Percentiles rank a stretch among this genome's conserved stretches.
Conservation (phyloP, 2,113 vertebrate genomes). For the Promerops cafer region DNA sequence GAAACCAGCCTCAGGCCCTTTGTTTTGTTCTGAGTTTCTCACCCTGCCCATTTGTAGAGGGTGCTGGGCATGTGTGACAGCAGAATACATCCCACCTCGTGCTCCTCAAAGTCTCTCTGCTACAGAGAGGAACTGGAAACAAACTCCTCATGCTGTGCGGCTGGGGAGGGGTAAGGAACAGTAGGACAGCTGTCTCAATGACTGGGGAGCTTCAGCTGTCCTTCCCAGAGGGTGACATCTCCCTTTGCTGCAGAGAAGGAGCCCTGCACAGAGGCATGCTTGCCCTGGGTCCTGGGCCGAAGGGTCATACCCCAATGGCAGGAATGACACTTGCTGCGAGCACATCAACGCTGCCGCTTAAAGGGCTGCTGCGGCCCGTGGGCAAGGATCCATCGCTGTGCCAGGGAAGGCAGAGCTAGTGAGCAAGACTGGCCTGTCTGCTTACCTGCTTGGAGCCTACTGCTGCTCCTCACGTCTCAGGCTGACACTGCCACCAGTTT, state of each 20-base stretch:
- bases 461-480: background rate
- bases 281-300: background rate
- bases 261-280: background rate
- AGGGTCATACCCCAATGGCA: background rate
- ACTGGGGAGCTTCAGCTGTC: background rate
- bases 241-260: background rate
- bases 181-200: background rate
- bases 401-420: background rate
- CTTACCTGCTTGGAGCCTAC: background rate
- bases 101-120: background rate
- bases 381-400: background rate
- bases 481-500: background rate
- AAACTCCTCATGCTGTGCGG: background rate
- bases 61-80: background rate
- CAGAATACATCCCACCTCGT: rapidly evolving
- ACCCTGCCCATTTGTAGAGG: background rate
- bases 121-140: background rate
- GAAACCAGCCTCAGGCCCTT: background rate
- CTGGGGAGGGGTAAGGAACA: background rate
- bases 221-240: background rate
- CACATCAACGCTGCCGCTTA: background rate
- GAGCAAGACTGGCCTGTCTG: background rate
- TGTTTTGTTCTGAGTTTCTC: background rate
- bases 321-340: background rate
- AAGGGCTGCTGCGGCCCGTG: background rate